Percentiles rank a stretch among this genome's conserved stretches.
phyloP scores from a whole-genome alignment of 2,113 vertebrate genomes.

The Entelurus aequoreus region DNA sequence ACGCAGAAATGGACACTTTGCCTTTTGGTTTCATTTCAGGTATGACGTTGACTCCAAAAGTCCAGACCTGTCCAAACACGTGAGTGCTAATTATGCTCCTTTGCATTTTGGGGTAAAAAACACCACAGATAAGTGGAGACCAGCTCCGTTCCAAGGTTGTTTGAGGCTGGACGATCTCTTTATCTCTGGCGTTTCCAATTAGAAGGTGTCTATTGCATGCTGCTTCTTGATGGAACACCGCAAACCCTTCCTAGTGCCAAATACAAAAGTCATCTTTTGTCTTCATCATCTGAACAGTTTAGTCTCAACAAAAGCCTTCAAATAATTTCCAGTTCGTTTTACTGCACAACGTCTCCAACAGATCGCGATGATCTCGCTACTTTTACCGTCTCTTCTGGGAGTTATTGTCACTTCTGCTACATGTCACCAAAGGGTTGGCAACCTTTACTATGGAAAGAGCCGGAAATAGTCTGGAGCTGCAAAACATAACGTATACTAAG shows the following conservation, averaged over 20 bases:
- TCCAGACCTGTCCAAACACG: slow-evolving; percentile 92
- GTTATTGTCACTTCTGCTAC: neutral
- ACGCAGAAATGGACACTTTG: slow-evolving; percentile 16
- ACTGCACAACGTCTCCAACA: neutral
- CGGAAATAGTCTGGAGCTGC: too few species aligned
- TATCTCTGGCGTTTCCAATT: slow-evolving; percentile 29
- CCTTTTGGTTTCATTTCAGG: slow-evolving; percentile 59
- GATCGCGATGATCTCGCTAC: neutral
- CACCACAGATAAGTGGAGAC: slow-evolving; percentile 34
- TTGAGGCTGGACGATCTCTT: neutral
- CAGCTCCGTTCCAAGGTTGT: slow-evolving; percentile 7
- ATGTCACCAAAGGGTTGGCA: neutral
- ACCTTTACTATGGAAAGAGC: too few species aligned
- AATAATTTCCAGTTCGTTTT: slow-evolving; percentile 10
- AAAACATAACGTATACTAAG: too few species aligned
- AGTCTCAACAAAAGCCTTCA: neutral
- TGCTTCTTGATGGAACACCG: slow-evolving; percentile 43
- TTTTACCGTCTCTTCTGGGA: neutral
- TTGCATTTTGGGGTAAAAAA: neutral
- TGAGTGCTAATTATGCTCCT: slow-evolving; percentile 65
- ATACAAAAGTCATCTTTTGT: slow-evolving; percentile 32
- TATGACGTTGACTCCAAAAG: slow-evolving; percentile 96
- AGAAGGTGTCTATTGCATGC: slow-evolving; percentile 33
- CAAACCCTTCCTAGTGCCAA: slow-evolving; percentile 54
- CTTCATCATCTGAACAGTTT: neutral